Evolutionary conservation across 2,797 vertebrate genomes (phyloP).

Genomic region (Artibeus lituratus): DNA sequence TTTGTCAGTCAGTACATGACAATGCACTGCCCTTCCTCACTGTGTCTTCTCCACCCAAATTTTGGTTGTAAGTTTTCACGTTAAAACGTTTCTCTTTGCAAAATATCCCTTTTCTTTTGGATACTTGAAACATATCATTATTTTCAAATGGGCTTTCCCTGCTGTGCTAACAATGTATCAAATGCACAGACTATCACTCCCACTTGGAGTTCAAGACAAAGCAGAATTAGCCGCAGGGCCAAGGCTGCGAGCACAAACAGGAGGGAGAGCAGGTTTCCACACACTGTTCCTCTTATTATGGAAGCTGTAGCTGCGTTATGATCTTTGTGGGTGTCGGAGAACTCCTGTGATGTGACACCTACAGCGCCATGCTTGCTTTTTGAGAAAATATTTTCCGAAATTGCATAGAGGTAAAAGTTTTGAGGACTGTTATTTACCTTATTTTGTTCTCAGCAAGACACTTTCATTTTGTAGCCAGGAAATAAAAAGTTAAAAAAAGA

Average conservation of each 20-base stretch:
- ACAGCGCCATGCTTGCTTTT: slow-evolving; percentile 14
- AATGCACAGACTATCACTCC: neutral
- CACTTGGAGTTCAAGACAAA: slow-evolving; percentile 58
- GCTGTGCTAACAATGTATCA: slow-evolving; percentile 55
- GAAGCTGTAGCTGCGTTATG: neutral
- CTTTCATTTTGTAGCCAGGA: neutral
- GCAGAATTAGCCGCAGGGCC: slow-evolving; percentile 51
- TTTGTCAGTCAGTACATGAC: neutral
- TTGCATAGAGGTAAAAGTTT: slow-evolving; percentile 40
- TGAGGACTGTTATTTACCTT: slow-evolving; percentile 59
- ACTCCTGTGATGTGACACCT: neutral
- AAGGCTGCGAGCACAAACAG: slow-evolving; percentile 15
- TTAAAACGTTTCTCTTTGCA: slow-evolving; percentile 59
- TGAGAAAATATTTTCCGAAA: slow-evolving; percentile 60
- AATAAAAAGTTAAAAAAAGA: neutral
- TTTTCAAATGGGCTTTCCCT: slow-evolving; percentile 52
- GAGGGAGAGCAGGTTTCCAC: neutral
- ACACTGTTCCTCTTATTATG: slow-evolving; percentile 1
- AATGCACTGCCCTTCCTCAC: neutral
- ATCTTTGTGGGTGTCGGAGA: neutral
- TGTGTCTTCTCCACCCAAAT: neutral
- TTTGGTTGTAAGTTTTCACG: slow-evolving; percentile 9
- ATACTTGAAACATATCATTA: slow-evolving; percentile 58
- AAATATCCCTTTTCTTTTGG: slow-evolving; percentile 41
- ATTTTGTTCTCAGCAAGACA: slow-evolving; percentile 63